phyloP scores from a whole-genome alignment of 2,888 invertebrate species.

The Oscheius sp. region DNA sequence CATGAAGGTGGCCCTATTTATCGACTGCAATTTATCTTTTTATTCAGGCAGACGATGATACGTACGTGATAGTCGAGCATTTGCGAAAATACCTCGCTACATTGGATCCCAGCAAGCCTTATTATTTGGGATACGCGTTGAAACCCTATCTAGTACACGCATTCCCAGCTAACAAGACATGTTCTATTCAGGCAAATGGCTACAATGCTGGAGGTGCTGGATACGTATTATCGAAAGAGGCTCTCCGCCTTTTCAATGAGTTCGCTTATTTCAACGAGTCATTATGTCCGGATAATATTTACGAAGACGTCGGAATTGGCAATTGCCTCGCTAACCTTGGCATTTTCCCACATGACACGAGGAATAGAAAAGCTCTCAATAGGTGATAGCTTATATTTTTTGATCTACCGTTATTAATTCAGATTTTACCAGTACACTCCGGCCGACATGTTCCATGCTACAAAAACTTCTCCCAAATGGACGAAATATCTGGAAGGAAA shows the following conservation, averaged over 20 bases:
- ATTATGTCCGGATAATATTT: constrained; percentile 44
- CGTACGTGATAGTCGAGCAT: constrained; percentile 51
- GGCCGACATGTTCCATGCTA: constrained; percentile 33
- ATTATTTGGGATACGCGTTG: constrained; percentile 48
- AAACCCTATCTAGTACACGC: constrained; percentile 41
- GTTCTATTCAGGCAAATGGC: constrained; percentile 40
- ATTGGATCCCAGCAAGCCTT: constrained; percentile 41
- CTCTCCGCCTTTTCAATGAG: constrained; percentile 43
- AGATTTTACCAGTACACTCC: constrained; percentile 36
- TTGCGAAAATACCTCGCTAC: constrained; percentile 38
- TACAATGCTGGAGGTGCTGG: constrained; percentile 54
- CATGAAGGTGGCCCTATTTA: constrained; percentile 42
- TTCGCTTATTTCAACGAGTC: constrained; percentile 40
- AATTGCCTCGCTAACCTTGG: constrained; percentile 40
- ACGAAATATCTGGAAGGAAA: constrained; percentile 19
- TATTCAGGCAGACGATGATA: constrained; percentile 53
- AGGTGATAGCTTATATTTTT: neutral
- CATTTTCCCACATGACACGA: constrained; percentile 47
- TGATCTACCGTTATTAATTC: neutral
- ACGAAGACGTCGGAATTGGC: constrained; percentile 51
- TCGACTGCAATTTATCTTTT: neutral
- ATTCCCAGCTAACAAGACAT: neutral
- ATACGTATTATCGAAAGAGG: constrained; percentile 47
- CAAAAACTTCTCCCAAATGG: constrained; percentile 11
- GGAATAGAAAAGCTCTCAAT: constrained; percentile 40